Base-by-base conservation (phyloP, 2,888 invertebrate genomes). In the Creontiades dilutus region DNA sequence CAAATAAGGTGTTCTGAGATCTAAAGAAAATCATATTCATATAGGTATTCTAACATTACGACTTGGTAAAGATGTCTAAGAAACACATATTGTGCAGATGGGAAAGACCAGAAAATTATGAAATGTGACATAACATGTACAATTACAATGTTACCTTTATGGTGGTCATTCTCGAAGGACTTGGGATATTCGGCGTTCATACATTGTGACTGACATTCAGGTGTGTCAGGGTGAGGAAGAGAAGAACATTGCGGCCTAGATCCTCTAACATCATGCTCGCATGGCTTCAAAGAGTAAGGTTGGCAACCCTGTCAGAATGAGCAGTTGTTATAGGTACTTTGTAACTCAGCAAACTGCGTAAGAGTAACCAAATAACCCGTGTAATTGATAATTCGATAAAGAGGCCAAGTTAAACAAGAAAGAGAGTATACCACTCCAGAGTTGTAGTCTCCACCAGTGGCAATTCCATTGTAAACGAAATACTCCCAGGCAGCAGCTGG, bases 381-480 rank as follows among this genome's bases (percentile, higher is more conserved):
- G 37, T n/a, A n/a, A 37, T 37, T 4, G 3, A 37, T 37, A 37
- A 37, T 7, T 37, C 3, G 7, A 37, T 37, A 37, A 37, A 37
- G 3, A 7, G 37, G 7, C 37, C 7, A 37, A 4, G 37, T 37
- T 37, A 52, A 52, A 52, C 52, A 5, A 52, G 16, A 23, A 12
- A 4, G 19, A 68, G 27, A 23, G 27, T 90, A 75, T 89, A 92
- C 98, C 76, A 91, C 95, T 52, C 94, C 94, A 0, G 96, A 96
- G 91, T 95, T 95, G 93, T 95, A 98, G 91, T 95, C 94, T 5
- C 98, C 98, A 78, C 98, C 98, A 86, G 97, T 97, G 0, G 98
- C 98, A 81, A 98, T 94, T 3, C 98, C 98, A 85, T 95, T 95
- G 90, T 95, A 94, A 52, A 96, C 96, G 96, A 97, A 98, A 93